Conservation (phyloP, 2,797 vertebrate species). For the Setipinna tenuifilis region DNA sequence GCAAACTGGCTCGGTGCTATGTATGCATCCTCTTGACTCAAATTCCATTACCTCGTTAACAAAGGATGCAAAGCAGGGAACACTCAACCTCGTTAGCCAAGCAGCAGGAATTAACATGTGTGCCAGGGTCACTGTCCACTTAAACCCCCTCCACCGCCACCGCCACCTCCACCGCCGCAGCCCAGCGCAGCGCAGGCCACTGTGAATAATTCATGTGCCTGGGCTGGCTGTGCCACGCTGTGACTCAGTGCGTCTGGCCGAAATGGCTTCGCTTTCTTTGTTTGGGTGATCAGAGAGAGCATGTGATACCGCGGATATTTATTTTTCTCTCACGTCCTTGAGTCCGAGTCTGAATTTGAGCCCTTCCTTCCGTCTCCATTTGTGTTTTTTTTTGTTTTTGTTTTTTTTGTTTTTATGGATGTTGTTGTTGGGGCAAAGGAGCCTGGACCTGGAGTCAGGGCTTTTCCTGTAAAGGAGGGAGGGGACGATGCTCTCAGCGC, state of each 20-base stretch:
- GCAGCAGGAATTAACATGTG: slow-evolving; percentile 73
- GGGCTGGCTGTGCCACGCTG: slow-evolving; percentile 52
- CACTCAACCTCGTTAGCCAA: slow-evolving; percentile 76
- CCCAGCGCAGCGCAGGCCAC: slow-evolving; percentile 40
- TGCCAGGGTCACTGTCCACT: slow-evolving; percentile 79
- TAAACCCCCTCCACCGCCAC: slow-evolving; percentile 70
- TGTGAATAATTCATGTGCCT: slow-evolving; percentile 76
- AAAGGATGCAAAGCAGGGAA: slow-evolving; percentile 68
- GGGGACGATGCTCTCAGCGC: neutral
- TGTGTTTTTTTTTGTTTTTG: no score
- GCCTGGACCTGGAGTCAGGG: neutral
- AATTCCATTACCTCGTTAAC: slow-evolving; percentile 82
- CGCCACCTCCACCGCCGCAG: no score
- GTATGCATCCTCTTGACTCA: slow-evolving; percentile 74
- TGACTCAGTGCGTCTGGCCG: slow-evolving; percentile 23
- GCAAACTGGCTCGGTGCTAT: slow-evolving; percentile 59
- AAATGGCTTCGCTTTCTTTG: slow-evolving; percentile 28
- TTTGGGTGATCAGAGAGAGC: slow-evolving; percentile 3
- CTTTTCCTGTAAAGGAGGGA: neutral
- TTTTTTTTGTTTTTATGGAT: neutral
- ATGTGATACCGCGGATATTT: neutral
- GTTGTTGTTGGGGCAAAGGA: neutral
- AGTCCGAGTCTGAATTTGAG: slow-evolving; percentile 21
- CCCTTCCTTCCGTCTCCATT: neutral
- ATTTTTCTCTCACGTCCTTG: slow-evolving; percentile 5